phyloP scores from a whole-genome alignment of 2,797 vertebrate species.

The Neomorphus geoffroyi region DNA sequence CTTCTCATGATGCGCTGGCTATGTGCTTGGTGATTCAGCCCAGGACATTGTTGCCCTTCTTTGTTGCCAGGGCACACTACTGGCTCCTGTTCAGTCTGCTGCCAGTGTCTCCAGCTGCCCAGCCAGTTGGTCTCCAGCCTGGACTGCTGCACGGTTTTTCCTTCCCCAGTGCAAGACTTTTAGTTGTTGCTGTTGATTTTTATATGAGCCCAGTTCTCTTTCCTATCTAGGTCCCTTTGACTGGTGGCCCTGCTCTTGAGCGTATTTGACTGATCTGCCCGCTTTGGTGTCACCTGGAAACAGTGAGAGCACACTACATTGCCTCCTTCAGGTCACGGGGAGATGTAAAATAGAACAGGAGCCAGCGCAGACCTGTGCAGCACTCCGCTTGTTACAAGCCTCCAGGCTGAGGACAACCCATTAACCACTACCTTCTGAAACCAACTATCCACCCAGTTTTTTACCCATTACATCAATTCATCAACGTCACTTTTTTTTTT shows the following conservation, averaged over 20 bases:
- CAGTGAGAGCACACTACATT: not conserved
- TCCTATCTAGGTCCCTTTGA: not conserved
- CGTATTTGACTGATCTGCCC: not conserved
- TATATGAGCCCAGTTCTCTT: not conserved
- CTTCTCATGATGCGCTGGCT: not conserved
- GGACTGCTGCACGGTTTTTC: not conserved
- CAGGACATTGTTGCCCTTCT: not conserved
- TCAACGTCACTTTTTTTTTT: not conserved
- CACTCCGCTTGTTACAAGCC: not conserved
- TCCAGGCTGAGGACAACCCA: not conserved
- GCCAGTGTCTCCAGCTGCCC: not conserved
- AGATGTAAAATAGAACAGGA: not conserved
- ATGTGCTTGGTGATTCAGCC: not conserved
- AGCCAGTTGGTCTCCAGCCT: not conserved
- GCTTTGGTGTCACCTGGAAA: not conserved
- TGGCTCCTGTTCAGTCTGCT: not conserved
- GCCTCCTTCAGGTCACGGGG: not conserved
- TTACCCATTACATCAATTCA: not conserved
- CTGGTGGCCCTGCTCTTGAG: not conserved
- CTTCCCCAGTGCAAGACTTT: not conserved
- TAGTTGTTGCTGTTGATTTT: not conserved
- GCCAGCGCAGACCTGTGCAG: not conserved
- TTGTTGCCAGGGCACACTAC: not conserved
- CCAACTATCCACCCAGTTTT: not conserved
- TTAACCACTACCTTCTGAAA: not conserved